Evolutionary conservation across 2,113 vertebrate genomes (phyloP).

Genomic region (Rhinogobius similis): DNA sequence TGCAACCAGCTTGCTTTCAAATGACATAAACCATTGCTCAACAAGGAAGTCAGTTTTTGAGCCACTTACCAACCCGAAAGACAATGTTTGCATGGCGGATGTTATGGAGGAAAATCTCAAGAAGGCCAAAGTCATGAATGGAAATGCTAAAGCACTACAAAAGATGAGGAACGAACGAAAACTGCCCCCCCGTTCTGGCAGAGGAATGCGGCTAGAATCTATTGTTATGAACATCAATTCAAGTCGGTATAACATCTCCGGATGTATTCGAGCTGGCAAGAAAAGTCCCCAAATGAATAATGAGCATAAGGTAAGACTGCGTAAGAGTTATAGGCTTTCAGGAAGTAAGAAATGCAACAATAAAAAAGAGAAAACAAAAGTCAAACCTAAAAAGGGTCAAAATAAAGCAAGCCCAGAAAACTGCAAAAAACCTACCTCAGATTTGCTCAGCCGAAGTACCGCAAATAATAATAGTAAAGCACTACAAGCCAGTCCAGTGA

Average conservation of each 20-base stretch:
- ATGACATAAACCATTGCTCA: conserved; percentile 24
- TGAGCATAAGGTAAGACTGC: conserved; percentile 13
- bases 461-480: background rate
- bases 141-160: conserved; percentile 41
- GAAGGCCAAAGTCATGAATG: conserved; percentile 42
- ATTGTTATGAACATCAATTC: conserved; percentile 79
- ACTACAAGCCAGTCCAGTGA: background rate
- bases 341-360: conserved; percentile 21
- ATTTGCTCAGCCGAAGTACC: conserved; percentile 34
- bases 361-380: conserved; percentile 38
- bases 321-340: conserved; percentile 26
- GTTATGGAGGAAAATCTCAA: conserved; percentile 33
- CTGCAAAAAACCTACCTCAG: conserved; percentile 71
- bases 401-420: conserved; percentile 38
- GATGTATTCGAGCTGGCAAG: conserved; percentile 49
- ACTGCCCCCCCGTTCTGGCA: conserved; percentile 67
- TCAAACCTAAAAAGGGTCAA: conserved; percentile 28
- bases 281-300: conserved; percentile 38
- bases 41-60: conserved; percentile 15
- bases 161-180: conserved; percentile 58
- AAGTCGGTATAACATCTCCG: conserved; percentile 59
- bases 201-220: conserved; percentile 73
- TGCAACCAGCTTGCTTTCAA: conserved; percentile 27
- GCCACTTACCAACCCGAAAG: conserved; percentile 46
- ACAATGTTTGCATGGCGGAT: conserved; percentile 27